phyloP scores from a whole-genome alignment of 2,113 vertebrate genomes.

The Lagopus leucura region DNA sequence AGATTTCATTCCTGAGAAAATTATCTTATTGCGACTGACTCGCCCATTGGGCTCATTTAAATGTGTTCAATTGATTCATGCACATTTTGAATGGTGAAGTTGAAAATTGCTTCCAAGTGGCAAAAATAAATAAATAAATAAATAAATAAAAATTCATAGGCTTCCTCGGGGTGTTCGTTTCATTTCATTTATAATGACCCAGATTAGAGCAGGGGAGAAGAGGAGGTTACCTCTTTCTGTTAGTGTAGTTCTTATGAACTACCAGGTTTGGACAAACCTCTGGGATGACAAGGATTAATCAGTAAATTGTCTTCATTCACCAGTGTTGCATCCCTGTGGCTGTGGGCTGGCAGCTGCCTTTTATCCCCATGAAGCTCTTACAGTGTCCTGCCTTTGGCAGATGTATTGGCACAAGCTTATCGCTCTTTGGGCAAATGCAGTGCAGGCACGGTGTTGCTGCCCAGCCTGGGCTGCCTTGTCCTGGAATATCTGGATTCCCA shows the following conservation, averaged over 20 bases:
- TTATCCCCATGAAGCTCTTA: background rate
- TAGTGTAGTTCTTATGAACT: background rate
- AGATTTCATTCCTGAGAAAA: background rate
- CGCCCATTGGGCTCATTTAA: background rate
- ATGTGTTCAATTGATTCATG: background rate
- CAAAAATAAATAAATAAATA: too few relatives aligned
- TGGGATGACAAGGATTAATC: background rate
- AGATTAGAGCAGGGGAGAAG: background rate
- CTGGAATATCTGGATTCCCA: background rate
- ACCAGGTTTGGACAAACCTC: background rate
- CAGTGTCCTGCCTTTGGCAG: background rate
- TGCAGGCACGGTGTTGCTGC: background rate
- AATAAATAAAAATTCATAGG: background rate
- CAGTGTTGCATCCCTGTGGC: background rate
- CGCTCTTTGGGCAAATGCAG: background rate
- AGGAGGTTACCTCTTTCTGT: background rate
- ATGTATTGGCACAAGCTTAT: background rate
- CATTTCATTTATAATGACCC: background rate
- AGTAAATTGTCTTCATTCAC: background rate
- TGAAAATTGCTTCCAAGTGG: background rate
- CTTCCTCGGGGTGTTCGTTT: background rate
- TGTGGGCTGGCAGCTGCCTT: slow-evolving; percentile 25
- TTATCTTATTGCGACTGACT: background rate
- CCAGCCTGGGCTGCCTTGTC: background rate
- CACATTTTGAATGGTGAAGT: background rate